A percentile compares a stretch with the other conserved stretches of the same genome.
These are phyloP conservation scores for Alectoris magna DNA, from an alignment of 2,797 vertebrate species.

Conservation along the genomic window DNA sequence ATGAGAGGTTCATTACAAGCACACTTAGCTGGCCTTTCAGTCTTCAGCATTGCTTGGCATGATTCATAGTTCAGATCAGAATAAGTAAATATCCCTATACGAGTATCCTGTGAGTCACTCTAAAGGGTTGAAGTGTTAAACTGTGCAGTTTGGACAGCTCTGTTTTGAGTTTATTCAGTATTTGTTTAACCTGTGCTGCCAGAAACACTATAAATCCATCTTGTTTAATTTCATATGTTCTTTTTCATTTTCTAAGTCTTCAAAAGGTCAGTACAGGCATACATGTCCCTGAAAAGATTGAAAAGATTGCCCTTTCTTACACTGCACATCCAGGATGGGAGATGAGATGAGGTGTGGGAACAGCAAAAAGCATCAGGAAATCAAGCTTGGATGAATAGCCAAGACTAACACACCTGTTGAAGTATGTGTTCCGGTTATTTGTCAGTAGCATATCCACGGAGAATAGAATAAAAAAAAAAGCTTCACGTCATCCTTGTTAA, in stretches of 20 bases:
- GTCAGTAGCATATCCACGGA: conserved; percentile 33
- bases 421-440: conserved; percentile 32
- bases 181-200: conserved; percentile 77
- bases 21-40: conserved; percentile 14
- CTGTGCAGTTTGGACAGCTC: conserved; percentile 37
- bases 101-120: background rate
- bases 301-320: conserved; percentile 53
- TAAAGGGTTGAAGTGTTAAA: conserved; percentile 37
- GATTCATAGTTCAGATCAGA: conserved; percentile 44
- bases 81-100: conserved; percentile 44
- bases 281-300: conserved; percentile 33
- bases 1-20: conserved; percentile 33
- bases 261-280: conserved; percentile 34
- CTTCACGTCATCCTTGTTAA: background rate
- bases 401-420: conserved; percentile 73
- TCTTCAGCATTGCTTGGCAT: background rate
- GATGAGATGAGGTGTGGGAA: conserved; percentile 45
- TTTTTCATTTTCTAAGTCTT: conserved; percentile 52
- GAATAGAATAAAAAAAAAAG: conserved; percentile 41
- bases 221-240: conserved; percentile 2
- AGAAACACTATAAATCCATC: conserved; percentile 73
- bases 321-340: conserved; percentile 40
- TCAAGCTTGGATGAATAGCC: conserved; percentile 62
- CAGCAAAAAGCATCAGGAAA: conserved; percentile 66
- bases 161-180: conserved; percentile 72